phyloP scores from a whole-genome alignment of 1,140 invertebrate genomes.

The Camponotus pennsylvanicus region DNA sequence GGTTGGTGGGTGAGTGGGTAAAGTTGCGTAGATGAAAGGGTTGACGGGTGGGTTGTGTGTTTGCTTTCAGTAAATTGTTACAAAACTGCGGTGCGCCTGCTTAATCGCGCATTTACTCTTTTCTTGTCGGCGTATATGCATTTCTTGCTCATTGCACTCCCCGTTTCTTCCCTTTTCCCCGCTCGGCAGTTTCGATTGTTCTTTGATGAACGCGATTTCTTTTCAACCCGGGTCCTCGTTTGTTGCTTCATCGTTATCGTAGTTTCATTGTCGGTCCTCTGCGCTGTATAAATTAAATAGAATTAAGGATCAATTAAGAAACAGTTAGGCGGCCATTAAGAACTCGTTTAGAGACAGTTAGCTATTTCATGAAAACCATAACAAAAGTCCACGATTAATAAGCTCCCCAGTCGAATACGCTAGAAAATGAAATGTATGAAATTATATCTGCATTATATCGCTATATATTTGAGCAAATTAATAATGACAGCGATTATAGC shows the following conservation, averaged over 20 bases:
- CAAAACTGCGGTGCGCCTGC: constrained; percentile 71
- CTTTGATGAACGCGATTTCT: constrained; percentile 59
- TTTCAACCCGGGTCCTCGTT: constrained; percentile 2
- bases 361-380: constrained; percentile 28
- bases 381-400: constrained; percentile 47
- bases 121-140: constrained; percentile 35
- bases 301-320: constrained; percentile 61
- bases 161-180: not conserved
- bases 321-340: constrained; percentile 56
- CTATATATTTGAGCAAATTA: constrained; percentile 47
- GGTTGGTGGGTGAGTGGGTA: not conserved
- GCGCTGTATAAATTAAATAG: constrained; percentile 46
- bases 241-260: constrained; percentile 53
- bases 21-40: not conserved
- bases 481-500: constrained; percentile 41
- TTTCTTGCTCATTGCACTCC: constrained; percentile 44
- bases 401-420: constrained; percentile 11
- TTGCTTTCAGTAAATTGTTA: constrained; percentile 71
- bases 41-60: constrained; percentile 9
- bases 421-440: constrained; percentile 15
- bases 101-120: constrained; percentile 76
- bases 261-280: constrained; percentile 59
- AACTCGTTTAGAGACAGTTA: constrained; percentile 40
- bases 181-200: constrained; percentile 47
- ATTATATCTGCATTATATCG: constrained; percentile 40